Base-by-base conservation (phyloP, 2,888 invertebrate genomes). In the Caenorhabditis sp. region DNA sequence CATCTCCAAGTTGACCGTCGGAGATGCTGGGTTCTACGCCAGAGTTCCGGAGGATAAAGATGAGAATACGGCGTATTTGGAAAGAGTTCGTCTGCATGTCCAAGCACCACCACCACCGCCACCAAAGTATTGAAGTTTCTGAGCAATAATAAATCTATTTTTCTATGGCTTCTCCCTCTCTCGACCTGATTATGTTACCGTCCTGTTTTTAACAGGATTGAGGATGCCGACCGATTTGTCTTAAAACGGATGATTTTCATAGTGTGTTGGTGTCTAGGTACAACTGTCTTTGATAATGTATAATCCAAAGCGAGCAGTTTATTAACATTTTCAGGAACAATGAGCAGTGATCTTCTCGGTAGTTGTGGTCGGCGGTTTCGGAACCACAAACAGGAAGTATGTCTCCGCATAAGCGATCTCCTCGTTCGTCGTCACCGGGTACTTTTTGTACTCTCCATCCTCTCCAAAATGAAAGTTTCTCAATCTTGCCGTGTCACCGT, bases 81-180 rank as follows among this genome's bases (percentile, higher is more conserved):
- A 68, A 22, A 56, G 68, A 47, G 35, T 68, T 15, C 26, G 18
- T 26, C 56, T 68, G 0, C 15, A 56, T 20, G 68, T 68, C 15
- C 58, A 58, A 28, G 18, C 44, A 2, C 56, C 47, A 20, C 68
- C 68, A 47, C 56, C 56, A 58, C 68, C 68, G n/a, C 60, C 60
- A 26, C 60, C 60, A 24, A 61, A 40, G 24, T 32, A 58, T 9
- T 37, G 18, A 35, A 40, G 15, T 40, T 40, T 2, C n/a, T n/a
- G n/a, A n/a, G n/a, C n/a, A n/a, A n/a, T n/a, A n/a, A n/a, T n/a
- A n/a, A n/a, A n/a, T n/a, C n/a, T n/a, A n/a, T n/a, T n/a, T n/a
- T n/a, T n/a, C n/a, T n/a, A n/a, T n/a, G n/a, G n/a, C n/a, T n/a
- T n/a, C n/a, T n/a, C n/a, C n/a, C n/a, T n/a, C n/a, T n/a, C n/a